Evolutionary conservation across 2,797 vertebrate genomes (phyloP), one percentile per base, ranked within the genome.

Genomic region (Manis crassicaudata): DNA sequence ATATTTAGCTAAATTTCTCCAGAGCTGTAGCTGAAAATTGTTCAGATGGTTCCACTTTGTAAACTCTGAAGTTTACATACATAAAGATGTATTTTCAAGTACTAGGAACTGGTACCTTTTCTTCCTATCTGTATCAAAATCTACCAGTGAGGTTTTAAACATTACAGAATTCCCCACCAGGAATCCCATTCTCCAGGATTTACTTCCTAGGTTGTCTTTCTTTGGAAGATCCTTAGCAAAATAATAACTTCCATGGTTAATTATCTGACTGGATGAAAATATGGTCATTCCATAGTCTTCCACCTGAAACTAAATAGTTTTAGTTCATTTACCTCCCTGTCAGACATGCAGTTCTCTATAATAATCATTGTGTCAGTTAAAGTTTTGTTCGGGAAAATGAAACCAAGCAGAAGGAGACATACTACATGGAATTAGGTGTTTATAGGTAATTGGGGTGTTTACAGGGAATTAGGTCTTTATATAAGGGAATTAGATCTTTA

Each of bases 181-280:
- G 52, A 58, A 68, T 52, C 11, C 13, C 5, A 4, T 72, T 54
- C 18, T 7, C 27, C 0, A 6, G 23, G 32, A 43, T 65, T 79
- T 60, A 18, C 29, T 56, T 50, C 16, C 4, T 43, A 82, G 43
- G 8, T 35, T 81, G 27, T 70, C 29, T 90, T 81, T 90, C 62
- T 92, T 67, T 73, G 62, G 29, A 63, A 90, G 68, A 77, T 82
- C 3, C 35, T 70, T 88, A 37, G 54, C 21, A 90, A 21, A 40
- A 10, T 9, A 2, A 46, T 25, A 54, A 13, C 18, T 52, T 52
- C 3, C 18, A 25, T 37, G 35, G 14, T 17, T 21, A 63, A 58
- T 18, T 43, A 92, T 70, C 20, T 23, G 40, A 54, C 18, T 72
- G 76, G 35, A 52, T 27, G 5, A 1, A 67, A 80, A 5, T 50